phyloP scores from a whole-genome alignment of 2,797 vertebrate genomes.

The Potorous gilbertii region DNA sequence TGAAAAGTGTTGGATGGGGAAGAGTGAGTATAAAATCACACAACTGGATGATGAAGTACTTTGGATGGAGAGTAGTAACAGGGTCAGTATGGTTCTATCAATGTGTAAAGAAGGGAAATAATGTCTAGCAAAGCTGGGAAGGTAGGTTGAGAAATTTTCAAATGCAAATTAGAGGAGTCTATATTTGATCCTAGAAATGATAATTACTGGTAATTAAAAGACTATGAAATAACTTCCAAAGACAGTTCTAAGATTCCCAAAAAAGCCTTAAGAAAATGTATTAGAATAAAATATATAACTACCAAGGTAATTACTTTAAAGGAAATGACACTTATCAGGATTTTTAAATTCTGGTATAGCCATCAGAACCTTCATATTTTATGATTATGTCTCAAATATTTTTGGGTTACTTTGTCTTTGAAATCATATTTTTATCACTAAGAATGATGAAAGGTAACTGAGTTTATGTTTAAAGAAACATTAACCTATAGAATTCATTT shows the following conservation, averaged over 20 bases:
- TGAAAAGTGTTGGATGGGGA: not conserved
- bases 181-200: not conserved
- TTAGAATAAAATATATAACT: not conserved
- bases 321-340: not conserved
- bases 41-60: not conserved
- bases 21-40: too few species aligned
- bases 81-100: not conserved
- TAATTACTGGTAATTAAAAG: not conserved
- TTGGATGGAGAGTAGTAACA: not conserved
- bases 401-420: not conserved
- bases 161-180: not conserved
- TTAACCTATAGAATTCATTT: slow-evolving; percentile 31
- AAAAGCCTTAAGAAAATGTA: not conserved
- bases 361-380: not conserved
- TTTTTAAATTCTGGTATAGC: not conserved
- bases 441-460: not conserved
- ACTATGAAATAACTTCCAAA: not conserved
- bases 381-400: not conserved
- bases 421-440: not conserved
- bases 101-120: not conserved
- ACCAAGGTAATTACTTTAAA: not conserved
- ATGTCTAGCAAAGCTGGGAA: not conserved
- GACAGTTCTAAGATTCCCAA: not conserved
- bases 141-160: not conserved
- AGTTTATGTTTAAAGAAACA: not conserved